Conservation (phyloP, 2,113 vertebrate genomes). For the Dromas ardeola region DNA sequence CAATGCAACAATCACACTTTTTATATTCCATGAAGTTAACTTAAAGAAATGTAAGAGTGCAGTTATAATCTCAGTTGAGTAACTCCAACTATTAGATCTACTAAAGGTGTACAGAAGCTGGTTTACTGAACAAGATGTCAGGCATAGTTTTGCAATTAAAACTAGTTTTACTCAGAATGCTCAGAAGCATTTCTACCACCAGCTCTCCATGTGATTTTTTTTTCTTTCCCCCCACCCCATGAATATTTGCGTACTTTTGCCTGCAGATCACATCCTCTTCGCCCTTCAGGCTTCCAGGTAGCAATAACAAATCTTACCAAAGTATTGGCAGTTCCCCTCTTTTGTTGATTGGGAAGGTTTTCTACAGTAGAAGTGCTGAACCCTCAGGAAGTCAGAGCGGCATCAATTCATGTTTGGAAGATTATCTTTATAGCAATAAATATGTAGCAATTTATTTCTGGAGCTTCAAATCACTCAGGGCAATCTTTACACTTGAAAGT, state of each 20-base stretch:
- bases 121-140: neutral
- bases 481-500: slow-evolving; percentile 5
- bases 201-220: neutral
- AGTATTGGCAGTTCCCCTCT: neutral
- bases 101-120: neutral
- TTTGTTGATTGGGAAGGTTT: neutral
- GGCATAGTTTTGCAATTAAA: neutral
- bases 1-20: neutral
- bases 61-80: neutral
- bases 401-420: neutral
- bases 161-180: neutral
- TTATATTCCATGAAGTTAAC: neutral
- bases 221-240: neutral
- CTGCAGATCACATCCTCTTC: neutral
- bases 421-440: slow-evolving; percentile 5
- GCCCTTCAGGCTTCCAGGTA: neutral
- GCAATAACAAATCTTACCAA: neutral
- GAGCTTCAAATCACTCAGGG: neutral
- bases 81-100: neutral
- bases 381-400: neutral
- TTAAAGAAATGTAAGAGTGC: neutral
- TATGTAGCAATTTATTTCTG: slow-evolving; percentile 4
- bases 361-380: neutral
- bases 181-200: neutral
- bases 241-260: neutral